phyloP scores from a whole-genome alignment of 2,797 vertebrate species.

The Helarctos malayanus region DNA sequence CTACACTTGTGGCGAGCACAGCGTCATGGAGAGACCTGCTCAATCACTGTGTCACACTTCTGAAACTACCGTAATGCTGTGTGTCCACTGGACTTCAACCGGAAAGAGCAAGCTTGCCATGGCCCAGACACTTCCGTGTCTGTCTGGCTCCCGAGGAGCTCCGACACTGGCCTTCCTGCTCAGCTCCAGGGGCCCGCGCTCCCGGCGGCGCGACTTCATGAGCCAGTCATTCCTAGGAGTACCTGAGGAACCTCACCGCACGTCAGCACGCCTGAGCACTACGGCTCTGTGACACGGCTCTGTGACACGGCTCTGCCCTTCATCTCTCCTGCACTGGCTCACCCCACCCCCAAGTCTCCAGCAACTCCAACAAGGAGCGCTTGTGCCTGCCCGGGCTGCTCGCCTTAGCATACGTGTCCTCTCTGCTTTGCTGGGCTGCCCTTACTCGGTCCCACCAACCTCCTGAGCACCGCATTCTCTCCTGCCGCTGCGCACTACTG shows the following conservation, averaged over 20 bases:
- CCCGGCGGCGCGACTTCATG: not conserved
- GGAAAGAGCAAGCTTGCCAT: not conserved
- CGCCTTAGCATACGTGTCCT: fast-evolving
- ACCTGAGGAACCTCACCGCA: not conserved
- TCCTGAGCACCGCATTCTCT: fast-evolving
- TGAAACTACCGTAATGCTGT: too few species aligned
- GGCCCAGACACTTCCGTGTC: fast-evolving
- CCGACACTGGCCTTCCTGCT: not conserved
- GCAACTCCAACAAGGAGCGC: not conserved
- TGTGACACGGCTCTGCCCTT: not conserved
- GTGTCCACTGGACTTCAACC: not conserved
- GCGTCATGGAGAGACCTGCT: not conserved
- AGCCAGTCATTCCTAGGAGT: not conserved
- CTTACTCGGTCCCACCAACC: too few species aligned
- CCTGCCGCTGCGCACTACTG: not conserved
- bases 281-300: not conserved
- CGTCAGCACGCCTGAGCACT: too few species aligned
- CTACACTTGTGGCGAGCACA: not conserved
- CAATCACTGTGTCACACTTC: not conserved
- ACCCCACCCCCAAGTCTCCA: not conserved
- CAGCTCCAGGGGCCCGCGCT: not conserved
- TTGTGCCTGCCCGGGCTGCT: fast-evolving
- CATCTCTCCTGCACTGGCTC: not conserved
- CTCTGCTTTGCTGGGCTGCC: not conserved
- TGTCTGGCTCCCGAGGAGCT: not conserved